These are phyloP conservation scores for Tanypteryx hageni DNA, from an alignment of 2,888 invertebrate genomes.

Conservation along the genomic window DNA sequence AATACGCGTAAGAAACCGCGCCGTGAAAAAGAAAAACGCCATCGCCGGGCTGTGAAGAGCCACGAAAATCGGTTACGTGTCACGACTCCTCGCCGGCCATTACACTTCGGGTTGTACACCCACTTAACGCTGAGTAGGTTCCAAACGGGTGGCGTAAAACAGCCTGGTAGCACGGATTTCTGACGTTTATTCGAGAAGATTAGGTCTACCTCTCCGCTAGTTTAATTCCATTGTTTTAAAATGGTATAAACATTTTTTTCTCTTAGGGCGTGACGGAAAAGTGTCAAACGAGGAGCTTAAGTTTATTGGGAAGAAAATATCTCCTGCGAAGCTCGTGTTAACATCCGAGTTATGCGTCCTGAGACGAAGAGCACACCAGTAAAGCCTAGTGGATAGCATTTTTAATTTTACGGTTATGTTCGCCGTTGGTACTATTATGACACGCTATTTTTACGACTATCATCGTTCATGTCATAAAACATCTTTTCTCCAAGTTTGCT, in stretches of 20 bases:
- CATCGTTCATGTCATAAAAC: no score
- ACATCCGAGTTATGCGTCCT: neutral
- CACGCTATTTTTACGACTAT: no score
- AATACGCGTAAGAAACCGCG: neutral
- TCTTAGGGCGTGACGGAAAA: neutral
- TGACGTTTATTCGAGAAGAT: neutral
- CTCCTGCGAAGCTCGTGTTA: neutral
- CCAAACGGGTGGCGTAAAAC: neutral
- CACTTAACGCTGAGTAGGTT: neutral
- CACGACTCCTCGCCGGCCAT: neutral
- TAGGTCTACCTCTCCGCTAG: neutral
- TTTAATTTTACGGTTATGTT: no score
- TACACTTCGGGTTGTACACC: neutral
- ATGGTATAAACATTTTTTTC: neutral
- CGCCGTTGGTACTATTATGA: no score
- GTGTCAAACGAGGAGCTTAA: neutral
- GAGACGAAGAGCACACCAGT: no score
- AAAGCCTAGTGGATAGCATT: no score
- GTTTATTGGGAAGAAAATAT: neutral
- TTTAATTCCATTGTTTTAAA: conserved; percentile 12
- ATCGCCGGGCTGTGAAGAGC: neutral
- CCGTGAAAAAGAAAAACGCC: neutral
- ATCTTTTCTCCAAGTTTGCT: no score
- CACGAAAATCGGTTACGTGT: neutral
- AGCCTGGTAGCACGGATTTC: neutral